Percentiles rank a stretch among this genome's conserved stretches.
These are phyloP conservation scores for Rana temporaria DNA, from an alignment of 2,113 vertebrate genomes.

Conservation along the genomic window DNA sequence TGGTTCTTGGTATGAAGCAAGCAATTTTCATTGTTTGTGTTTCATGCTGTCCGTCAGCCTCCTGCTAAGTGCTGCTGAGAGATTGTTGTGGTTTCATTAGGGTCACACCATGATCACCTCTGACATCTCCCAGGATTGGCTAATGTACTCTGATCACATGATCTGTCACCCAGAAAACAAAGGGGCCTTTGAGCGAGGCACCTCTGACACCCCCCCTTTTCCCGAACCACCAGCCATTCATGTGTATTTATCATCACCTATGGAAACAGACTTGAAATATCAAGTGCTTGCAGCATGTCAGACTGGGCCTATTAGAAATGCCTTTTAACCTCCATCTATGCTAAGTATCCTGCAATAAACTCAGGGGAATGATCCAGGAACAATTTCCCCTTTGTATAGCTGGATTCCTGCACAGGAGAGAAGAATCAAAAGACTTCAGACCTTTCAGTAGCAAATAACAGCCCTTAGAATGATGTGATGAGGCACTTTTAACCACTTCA, in stretches of 20 bases:
- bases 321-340: slow-evolving; percentile 47
- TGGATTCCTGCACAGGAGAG: slow-evolving; percentile 27
- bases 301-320: slow-evolving; percentile 42
- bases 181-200: slow-evolving; percentile 66
- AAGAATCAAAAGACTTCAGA: slow-evolving; percentile 3
- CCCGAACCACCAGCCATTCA: slow-evolving; percentile 70
- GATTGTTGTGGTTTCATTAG: slow-evolving; percentile 73
- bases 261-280: slow-evolving; percentile 74
- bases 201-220: slow-evolving; percentile 60
- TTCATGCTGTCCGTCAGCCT: slow-evolving; percentile 66
- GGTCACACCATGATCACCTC: slow-evolving; percentile 69
- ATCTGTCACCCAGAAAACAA: slow-evolving; percentile 66
- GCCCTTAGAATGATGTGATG: background rate
- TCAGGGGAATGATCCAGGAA: slow-evolving; percentile 33
- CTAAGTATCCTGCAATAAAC: slow-evolving; percentile 42
- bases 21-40: slow-evolving; percentile 55
- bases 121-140: slow-evolving; percentile 69
- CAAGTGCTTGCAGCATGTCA: slow-evolving; percentile 56
- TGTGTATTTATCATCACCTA: slow-evolving; percentile 77
- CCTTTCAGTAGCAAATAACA: slow-evolving; percentile 27
- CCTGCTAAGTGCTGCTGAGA: slow-evolving; percentile 55
- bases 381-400: slow-evolving; percentile 36
- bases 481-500: slow-evolving; percentile 4
- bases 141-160: slow-evolving; percentile 61
- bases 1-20: background rate